Evolutionary conservation across 2,113 vertebrate genomes (phyloP).

Genomic region (Synchiropus splendidus): DNA sequence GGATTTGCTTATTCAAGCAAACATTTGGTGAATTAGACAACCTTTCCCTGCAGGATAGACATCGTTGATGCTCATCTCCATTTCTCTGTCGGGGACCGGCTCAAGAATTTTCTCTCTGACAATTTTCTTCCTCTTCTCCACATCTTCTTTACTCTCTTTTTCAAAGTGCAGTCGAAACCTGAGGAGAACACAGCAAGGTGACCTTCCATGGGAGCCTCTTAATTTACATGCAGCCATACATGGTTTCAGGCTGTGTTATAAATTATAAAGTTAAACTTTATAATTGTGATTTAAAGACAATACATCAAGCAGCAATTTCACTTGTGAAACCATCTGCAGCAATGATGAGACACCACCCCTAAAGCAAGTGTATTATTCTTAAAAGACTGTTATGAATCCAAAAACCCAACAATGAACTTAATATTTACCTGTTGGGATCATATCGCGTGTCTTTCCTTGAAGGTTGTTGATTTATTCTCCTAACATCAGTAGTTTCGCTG

Average conservation of each 20-base stretch:
- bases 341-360: no score
- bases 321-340: no score
- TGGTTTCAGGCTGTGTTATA: neutral
- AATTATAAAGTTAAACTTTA: neutral
- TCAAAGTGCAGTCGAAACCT: slow-evolving; percentile 84
- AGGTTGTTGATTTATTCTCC: slow-evolving; percentile 80
- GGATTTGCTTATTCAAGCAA: no score
- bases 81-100: slow-evolving; percentile 59
- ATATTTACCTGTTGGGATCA: slow-evolving; percentile 81
- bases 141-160: slow-evolving; percentile 79
- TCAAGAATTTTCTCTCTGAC: slow-evolving; percentile 71
- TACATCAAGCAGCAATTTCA: no score
- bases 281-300: no score
- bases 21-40: slow-evolving; percentile 24
- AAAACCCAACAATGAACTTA: no score
- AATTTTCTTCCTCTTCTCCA: slow-evolving; percentile 77
- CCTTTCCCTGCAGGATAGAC: slow-evolving; percentile 78
- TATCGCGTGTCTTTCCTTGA: slow-evolving; percentile 62
- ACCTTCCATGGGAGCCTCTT: no score
- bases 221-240: neutral
- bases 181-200: neutral
- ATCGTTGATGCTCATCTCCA: slow-evolving; percentile 72
- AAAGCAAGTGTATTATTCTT: neutral
- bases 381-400: no score
- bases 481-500: slow-evolving; percentile 79